Evolutionary conservation across 2,797 vertebrate species (phyloP).

Genomic region (Iguana delicatissima): DNA sequence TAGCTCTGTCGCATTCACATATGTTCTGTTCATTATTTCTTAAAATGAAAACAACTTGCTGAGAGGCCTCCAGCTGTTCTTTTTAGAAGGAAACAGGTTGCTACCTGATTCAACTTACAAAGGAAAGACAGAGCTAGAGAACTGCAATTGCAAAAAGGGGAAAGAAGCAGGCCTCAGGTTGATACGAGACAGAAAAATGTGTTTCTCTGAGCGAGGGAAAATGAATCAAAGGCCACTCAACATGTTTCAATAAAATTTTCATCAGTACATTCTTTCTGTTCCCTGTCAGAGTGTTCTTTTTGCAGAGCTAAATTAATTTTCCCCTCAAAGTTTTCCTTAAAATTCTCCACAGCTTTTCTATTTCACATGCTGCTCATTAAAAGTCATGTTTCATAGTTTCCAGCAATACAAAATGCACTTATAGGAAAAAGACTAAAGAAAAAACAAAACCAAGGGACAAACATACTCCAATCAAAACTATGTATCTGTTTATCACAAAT

Average conservation of each 20-base stretch:
- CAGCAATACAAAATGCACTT: not conserved
- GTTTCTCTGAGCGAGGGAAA: not conserved
- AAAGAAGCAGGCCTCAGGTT: not conserved
- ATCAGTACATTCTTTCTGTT: not conserved
- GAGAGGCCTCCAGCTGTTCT: not conserved
- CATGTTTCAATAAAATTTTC: not conserved
- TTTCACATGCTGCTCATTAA: not conserved
- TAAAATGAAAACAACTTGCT: not conserved
- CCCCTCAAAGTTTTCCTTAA: not conserved
- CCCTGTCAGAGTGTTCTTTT: not conserved
- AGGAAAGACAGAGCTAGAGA: not conserved
- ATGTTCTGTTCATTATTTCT: not conserved
- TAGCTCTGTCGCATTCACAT: not conserved
- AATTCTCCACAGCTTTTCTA: not conserved
- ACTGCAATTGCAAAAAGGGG: not conserved
- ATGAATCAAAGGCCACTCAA: not conserved
- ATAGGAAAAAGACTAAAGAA: not conserved
- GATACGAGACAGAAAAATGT: not conserved
- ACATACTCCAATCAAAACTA: no score
- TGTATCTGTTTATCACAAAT: not conserved
- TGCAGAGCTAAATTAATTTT: not conserved
- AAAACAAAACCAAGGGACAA: not conserved
- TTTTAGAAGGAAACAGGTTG: accelerated
- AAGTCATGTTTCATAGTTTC: not conserved
- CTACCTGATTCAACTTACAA: not conserved